A percentile compares a stretch with the other conserved stretches of the same genome.
phyloP scores from a whole-genome alignment of 2,113 vertebrate genomes.

The Galeopterus variegatus region DNA sequence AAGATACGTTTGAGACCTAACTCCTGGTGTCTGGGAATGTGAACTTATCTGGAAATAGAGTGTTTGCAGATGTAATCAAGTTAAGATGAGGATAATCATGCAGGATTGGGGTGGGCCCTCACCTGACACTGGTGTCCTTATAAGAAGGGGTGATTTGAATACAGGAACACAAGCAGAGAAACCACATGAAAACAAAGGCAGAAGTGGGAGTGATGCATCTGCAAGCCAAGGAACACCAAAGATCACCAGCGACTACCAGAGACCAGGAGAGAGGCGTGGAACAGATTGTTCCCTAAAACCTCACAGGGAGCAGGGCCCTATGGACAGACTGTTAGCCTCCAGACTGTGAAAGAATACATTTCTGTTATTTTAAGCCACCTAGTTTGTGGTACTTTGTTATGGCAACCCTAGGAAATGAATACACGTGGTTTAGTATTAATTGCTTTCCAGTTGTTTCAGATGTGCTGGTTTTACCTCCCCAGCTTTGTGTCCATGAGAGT shows the following conservation, averaged over 20 bases:
- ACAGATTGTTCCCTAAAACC: background rate
- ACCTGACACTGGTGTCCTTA: background rate
- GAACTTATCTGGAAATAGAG: background rate
- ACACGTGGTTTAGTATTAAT: background rate
- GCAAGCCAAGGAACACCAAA: background rate
- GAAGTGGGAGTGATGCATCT: background rate
- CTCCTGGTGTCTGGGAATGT: background rate
- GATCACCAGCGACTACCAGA: background rate
- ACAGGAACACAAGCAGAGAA: background rate
- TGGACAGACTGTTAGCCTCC: background rate
- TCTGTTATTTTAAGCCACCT: background rate
- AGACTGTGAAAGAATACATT: background rate
- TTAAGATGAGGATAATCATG: background rate
- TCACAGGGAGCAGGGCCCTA: no score
- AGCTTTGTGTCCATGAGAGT: background rate
- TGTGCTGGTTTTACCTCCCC: background rate
- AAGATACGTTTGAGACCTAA: background rate
- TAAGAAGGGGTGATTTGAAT: background rate
- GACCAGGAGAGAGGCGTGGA: background rate
- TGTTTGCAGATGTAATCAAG: background rate
- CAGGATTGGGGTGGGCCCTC: background rate
- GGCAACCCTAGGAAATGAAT: background rate
- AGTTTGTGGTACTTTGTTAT: background rate
- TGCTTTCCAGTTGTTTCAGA: background rate
- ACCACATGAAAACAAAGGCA: background rate